Evolutionary conservation across 2,888 invertebrate genomes (phyloP).

Genomic region (Hirtodrosophila duncani): DNA sequence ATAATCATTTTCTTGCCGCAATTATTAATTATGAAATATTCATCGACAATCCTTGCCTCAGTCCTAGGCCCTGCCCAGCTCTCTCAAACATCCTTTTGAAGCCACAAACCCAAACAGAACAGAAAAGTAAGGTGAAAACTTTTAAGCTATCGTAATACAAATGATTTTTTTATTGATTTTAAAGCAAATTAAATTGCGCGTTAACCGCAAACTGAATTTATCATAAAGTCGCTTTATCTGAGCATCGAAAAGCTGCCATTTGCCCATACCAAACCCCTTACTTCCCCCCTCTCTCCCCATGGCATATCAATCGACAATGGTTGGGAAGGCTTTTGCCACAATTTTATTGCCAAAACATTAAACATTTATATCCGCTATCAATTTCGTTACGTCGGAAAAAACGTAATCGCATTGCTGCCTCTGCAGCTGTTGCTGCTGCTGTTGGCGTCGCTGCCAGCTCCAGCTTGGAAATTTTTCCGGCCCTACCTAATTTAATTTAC

Average conservation of each 20-base stretch:
- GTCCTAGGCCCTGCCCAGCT: too few relatives aligned
- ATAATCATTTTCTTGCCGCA: too few relatives aligned
- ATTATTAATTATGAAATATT: too few relatives aligned
- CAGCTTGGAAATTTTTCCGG: slow-evolving; percentile 43
- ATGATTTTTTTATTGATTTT: slow-evolving; percentile 70
- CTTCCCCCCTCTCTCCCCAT: not conserved
- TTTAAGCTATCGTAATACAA: too few relatives aligned
- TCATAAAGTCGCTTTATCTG: slow-evolving; percentile 68
- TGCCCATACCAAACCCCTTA: not conserved
- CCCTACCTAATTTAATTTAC: slow-evolving; percentile 69
- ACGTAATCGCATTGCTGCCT: slow-evolving; percentile 63
- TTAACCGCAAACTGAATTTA: slow-evolving; percentile 67
- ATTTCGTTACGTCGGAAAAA: slow-evolving; percentile 56
- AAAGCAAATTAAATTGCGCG: slow-evolving; percentile 70
- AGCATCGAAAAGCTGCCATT: slow-evolving; percentile 19
- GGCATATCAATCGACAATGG: slow-evolving; percentile 22
- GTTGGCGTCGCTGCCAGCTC: not conserved
- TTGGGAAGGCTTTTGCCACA: slow-evolving; percentile 43
- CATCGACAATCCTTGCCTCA: too few relatives aligned
- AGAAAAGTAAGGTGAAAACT: too few relatives aligned
- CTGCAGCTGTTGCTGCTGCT: slow-evolving; percentile 13
- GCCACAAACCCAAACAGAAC: too few relatives aligned
- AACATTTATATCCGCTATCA: slow-evolving; percentile 72
- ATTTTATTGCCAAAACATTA: slow-evolving; percentile 72
- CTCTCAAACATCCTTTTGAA: too few relatives aligned